Conservation (phyloP, 1,140 invertebrate species). For the Euborellia annulipes region DNA sequence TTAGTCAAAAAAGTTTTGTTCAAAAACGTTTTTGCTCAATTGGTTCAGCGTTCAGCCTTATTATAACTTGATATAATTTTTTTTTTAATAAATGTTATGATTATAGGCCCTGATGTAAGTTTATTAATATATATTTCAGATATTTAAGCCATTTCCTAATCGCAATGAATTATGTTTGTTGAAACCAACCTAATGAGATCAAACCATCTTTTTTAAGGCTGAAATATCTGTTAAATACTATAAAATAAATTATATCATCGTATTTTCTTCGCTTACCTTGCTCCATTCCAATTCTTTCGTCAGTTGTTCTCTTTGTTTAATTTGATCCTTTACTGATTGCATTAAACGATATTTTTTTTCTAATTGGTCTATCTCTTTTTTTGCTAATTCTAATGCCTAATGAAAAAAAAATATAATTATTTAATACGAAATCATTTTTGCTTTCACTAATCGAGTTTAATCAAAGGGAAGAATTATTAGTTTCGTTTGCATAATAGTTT, state of each 20-base stretch:
- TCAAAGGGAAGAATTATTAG: too few relatives aligned
- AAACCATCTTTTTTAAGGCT: constrained; percentile 16
- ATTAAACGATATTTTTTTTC: constrained; percentile 36
- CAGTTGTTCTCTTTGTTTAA: constrained; percentile 28
- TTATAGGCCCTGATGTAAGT: constrained; percentile 7
- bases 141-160: constrained; percentile 6
- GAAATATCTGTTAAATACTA: background rate
- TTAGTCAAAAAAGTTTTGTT: too few relatives aligned
- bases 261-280: constrained; percentile 15
- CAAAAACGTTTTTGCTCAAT: too few relatives aligned
- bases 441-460: too few relatives aligned
- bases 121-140: constrained; percentile 3
- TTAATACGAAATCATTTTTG: too few relatives aligned
- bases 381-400: constrained; percentile 27
- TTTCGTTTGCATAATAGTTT: too few relatives aligned
- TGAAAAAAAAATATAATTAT: constrained; percentile 12
- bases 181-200: too few relatives aligned
- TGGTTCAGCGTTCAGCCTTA: too few relatives aligned
- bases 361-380: constrained; percentile 33
- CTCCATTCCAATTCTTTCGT: constrained; percentile 34
- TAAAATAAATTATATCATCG: background rate
- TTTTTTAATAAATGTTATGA: constrained; percentile 8
- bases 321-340: constrained; percentile 33
- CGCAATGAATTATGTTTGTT: too few relatives aligned
- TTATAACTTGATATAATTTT: too few relatives aligned